Conservation (phyloP, 2,888 invertebrate species). For the Caenorhabditis angaria region DNA sequence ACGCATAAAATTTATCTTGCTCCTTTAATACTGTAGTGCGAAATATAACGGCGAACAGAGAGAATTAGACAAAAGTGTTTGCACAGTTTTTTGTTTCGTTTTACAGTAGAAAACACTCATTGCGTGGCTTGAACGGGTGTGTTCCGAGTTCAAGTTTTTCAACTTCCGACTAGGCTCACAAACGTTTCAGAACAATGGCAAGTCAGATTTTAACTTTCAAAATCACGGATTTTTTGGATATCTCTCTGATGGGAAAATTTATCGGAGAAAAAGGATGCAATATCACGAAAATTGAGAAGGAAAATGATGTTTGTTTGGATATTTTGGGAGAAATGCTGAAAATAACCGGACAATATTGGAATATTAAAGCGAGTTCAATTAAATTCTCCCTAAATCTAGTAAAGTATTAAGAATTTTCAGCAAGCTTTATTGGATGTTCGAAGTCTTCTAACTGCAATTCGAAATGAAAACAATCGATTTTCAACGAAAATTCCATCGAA, state of each 20-base stretch:
- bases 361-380: constrained; percentile 15
- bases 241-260: constrained; percentile 21
- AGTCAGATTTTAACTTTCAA: background rate
- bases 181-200: no score
- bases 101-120: no score
- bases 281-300: constrained; percentile 26
- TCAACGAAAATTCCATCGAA: constrained; percentile 23
- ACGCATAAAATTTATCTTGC: no score
- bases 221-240: constrained; percentile 10
- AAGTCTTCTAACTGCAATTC: constrained; percentile 9
- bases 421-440: constrained; percentile 5
- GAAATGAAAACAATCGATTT: constrained; percentile 29
- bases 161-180: no score
- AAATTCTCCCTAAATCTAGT: background rate
- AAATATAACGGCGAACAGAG: no score
- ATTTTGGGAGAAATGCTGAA: constrained; percentile 17
- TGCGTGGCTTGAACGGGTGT: no score
- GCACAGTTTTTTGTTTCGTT: no score
- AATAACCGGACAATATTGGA: constrained; percentile 29
- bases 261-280: constrained; percentile 35
- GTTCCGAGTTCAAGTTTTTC: background rate
- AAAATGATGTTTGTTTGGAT: constrained; percentile 24
- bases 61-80: no score
- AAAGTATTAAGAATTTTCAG: background rate
- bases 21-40: no score